A percentile compares a stretch with the other conserved stretches of the same genome.
These are phyloP conservation scores for Phycodurus eques DNA, from an alignment of 2,113 vertebrate species.

Conservation along the genomic window DNA sequence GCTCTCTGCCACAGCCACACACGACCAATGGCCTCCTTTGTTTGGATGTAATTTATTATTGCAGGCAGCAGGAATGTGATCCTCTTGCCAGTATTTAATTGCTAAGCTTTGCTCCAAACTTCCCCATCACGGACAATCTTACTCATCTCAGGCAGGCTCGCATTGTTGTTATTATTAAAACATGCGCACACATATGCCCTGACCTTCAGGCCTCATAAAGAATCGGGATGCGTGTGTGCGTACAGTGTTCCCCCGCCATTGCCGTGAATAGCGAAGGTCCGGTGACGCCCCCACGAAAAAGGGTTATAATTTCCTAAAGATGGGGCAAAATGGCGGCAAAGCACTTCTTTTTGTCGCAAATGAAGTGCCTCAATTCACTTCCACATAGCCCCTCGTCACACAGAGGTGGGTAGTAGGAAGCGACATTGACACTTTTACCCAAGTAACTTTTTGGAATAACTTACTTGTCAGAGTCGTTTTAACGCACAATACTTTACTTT, in stretches of 20 bases:
- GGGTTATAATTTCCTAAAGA: neutral
- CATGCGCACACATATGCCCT: slow-evolving; percentile 15
- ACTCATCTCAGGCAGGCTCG: slow-evolving; percentile 41
- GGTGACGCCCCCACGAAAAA: no score
- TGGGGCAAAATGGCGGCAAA: neutral
- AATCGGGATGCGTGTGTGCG: neutral
- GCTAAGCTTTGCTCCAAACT: slow-evolving; percentile 69
- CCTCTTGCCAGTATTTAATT: slow-evolving; percentile 76
- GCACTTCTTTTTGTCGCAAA: neutral
- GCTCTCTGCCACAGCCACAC: slow-evolving; percentile 58
- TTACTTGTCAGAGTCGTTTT: neutral
- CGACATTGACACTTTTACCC: no score
- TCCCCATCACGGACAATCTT: slow-evolving; percentile 66
- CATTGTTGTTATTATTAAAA: slow-evolving; percentile 44
- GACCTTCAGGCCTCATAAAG: slow-evolving; percentile 20
- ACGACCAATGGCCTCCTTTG: slow-evolving; percentile 75
- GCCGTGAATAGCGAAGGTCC: neutral
- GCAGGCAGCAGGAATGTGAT: slow-evolving; percentile 73
- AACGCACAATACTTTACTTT: neutral
- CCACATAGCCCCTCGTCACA: neutral
- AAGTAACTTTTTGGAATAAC: no score
- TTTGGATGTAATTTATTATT: slow-evolving; percentile 76
- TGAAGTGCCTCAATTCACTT: neutral
- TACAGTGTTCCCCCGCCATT: neutral
- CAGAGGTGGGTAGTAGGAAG: no score